Evolutionary conservation across 2,797 vertebrate genomes (phyloP).

Genomic region (Sebastes cheni): DNA sequence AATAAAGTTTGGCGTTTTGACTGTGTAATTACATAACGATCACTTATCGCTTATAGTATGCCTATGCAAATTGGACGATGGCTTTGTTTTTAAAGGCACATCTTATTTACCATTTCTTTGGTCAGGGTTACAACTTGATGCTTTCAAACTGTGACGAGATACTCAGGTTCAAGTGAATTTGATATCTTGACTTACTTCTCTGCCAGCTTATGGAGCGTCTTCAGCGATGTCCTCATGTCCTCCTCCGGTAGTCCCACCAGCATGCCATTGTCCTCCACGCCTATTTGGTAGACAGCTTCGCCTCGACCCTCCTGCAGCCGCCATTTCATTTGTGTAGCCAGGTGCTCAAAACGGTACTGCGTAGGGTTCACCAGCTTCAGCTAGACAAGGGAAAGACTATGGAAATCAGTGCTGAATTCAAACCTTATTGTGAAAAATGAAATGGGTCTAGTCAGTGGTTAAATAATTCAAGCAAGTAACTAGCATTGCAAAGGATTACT

Average conservation of each 20-base stretch:
- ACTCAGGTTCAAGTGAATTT: background rate
- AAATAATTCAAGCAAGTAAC: background rate
- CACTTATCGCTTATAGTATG: background rate
- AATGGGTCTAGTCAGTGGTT: background rate
- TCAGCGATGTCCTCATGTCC: constrained; percentile 94
- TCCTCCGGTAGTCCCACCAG: constrained; percentile 94
- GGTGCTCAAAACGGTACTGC: constrained; percentile 96
- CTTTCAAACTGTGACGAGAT: background rate
- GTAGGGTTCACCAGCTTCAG: constrained; percentile 96
- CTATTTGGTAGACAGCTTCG: constrained; percentile 98
- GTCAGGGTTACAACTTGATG: background rate
- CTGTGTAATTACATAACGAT: background rate
- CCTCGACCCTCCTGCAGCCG: constrained; percentile 95
- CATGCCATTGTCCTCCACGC: constrained; percentile 97
- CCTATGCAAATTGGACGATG: background rate
- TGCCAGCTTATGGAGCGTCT: constrained; percentile 93
- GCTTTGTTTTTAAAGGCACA: background rate
- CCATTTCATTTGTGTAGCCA: constrained; percentile 99
- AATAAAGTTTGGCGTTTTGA: background rate
- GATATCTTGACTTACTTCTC: constrained; percentile 87
- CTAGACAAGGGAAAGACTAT: constrained; percentile 70
- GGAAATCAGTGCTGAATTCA: background rate
- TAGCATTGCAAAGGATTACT: background rate
- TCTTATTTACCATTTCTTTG: background rate
- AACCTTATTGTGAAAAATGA: background rate